Conservation (phyloP, 2,888 invertebrate species). For the Nysson spinosus region DNA sequence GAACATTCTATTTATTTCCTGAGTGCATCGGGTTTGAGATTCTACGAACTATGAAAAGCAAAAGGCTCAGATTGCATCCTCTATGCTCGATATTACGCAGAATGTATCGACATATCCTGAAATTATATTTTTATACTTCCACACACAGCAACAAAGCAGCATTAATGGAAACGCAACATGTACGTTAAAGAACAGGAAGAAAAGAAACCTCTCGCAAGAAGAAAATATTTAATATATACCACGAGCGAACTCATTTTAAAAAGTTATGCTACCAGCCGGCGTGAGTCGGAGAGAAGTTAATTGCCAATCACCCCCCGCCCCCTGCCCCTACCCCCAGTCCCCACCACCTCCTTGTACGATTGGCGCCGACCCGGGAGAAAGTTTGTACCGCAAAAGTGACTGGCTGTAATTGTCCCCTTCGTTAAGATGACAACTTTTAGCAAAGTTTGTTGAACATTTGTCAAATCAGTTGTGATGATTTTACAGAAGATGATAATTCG, state of each 20-base stretch:
- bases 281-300: constrained; percentile 31
- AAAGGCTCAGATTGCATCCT: neutral
- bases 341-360: constrained; percentile 18
- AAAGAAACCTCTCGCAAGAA: no score
- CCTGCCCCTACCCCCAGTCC: no score
- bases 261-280: constrained; percentile 10
- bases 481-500: constrained; percentile 1
- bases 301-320: no score
- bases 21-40: neutral
- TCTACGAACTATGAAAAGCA: neutral
- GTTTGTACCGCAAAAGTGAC: constrained; percentile 19
- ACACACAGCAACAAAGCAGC: constrained; percentile 30
- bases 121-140: constrained; percentile 73
- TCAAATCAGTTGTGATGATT: neutral
- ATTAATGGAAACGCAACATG: neutral
- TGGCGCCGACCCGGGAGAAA: constrained; percentile 9
- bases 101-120: constrained; percentile 68
- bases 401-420: constrained; percentile 26
- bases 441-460: constrained; percentile 25
- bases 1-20: neutral
- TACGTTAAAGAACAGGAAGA: no score
- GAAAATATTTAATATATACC: constrained; percentile 15
- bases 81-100: constrained; percentile 42
- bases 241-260: constrained; percentile 11
- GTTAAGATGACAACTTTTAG: constrained; percentile 9